Evolutionary conservation across 2,797 vertebrate species (phyloP), one percentile per base, ranked within the genome.

Genomic region (Protosalanx chinensis): DNA sequence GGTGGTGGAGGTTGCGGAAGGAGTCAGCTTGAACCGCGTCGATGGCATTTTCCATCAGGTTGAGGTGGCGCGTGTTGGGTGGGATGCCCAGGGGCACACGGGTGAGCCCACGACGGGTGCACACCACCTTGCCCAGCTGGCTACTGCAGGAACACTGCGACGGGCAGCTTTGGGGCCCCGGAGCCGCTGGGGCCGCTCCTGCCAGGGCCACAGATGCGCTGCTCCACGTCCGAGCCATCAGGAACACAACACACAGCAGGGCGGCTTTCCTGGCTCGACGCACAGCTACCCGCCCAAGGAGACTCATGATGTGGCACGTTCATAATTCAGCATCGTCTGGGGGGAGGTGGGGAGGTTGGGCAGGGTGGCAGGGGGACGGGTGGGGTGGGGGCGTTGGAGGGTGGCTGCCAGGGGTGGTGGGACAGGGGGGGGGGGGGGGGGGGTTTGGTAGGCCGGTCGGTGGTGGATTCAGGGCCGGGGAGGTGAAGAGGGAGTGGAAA

Each of bases 241-340:
- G 93, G 91, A 94, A 95, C 93, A 96, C 90, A 86, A 96, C 88
- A 90, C 94, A 95, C 87, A 96, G 93, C 90, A 96, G 94, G 93
- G 94, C 89, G 87, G 95, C 91, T 90, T 95, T 96, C 95, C 95
- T 95, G 94, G 95, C 93, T 93, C 94, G 95, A 93, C 95, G 95
- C 95, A 93, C 95, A 95, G 95, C 94, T 94, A 95, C 96, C 96
- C 95, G 95, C 96, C 95, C 93, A 95, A 95, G 93, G 95, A 98
- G 95, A 97, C 94, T 98, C 96, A 98, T 98, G 96, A 91, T 98
- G 96, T 97, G 96, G 94, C 97, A 96, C 95, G 93, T 94, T 96
- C 97, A 98, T 98, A 96, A 93, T 96, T 96, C 95, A 95, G 93
- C 96, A 96, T 96, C 93, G 94, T 95, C 93, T 92, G 94, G 94